phyloP scores from a whole-genome alignment of 2,888 invertebrate species.

The Arenicola marina region DNA sequence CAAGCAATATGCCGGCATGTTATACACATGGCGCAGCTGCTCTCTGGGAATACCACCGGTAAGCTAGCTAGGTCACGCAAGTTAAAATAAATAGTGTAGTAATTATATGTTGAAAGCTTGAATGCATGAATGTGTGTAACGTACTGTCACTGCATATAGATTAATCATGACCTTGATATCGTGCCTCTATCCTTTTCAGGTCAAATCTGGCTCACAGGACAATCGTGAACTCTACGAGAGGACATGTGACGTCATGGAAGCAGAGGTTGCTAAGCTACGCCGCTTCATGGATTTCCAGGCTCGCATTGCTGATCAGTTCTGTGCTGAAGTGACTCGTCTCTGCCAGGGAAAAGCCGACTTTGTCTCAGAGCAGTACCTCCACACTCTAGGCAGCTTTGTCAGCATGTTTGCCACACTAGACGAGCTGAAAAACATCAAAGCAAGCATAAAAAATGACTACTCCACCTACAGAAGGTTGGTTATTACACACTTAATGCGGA shows the following conservation, averaged over 20 bases:
- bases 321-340: slow-evolving; percentile 87
- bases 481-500: too few species aligned
- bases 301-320: slow-evolving; percentile 92
- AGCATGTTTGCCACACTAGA: slow-evolving; percentile 99
- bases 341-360: slow-evolving; percentile 96
- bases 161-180: too few species aligned
- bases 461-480: slow-evolving; percentile 74
- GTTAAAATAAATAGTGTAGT: slow-evolving; percentile 8
- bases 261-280: slow-evolving; percentile 92
- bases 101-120: too few species aligned
- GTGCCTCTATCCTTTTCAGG: too few species aligned
- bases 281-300: slow-evolving; percentile 87
- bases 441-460: slow-evolving; percentile 97
- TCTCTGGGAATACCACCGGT: slow-evolving; percentile 84
- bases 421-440: slow-evolving; percentile 98
- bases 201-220: slow-evolving; percentile 93
- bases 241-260: slow-evolving; percentile 92
- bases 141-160: too few species aligned
- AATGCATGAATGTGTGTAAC: too few species aligned
- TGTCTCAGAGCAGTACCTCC: slow-evolving; percentile 93
- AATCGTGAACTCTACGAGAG: slow-evolving; percentile 96
- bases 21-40: slow-evolving; percentile 98
- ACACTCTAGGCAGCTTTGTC: slow-evolving; percentile 94
- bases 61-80: slow-evolving; percentile 7
- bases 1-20: slow-evolving; percentile 92